Percentiles rank a stretch among this genome's conserved stretches.
These are phyloP conservation scores for Lipophrys pholis DNA, from an alignment of 2,113 vertebrate genomes.

Conservation along the genomic window DNA sequence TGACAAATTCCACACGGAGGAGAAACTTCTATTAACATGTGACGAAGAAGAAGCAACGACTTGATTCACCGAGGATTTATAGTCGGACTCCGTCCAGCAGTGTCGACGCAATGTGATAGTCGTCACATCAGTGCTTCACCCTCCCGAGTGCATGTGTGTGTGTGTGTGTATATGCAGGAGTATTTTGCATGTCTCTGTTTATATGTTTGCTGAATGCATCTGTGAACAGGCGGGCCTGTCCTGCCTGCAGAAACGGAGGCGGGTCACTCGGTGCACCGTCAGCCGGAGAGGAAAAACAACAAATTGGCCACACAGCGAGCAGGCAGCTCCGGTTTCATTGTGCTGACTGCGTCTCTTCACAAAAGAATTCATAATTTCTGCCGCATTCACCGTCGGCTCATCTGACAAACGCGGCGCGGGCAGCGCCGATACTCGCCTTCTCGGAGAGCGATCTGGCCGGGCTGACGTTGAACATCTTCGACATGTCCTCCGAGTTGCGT, in stretches of 20 bases:
- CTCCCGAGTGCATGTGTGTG: slow-evolving; percentile 4
- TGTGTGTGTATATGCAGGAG: slow-evolving; percentile 13
- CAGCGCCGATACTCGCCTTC: slow-evolving; percentile 49
- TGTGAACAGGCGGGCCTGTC: not conserved
- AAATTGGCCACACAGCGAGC: slow-evolving; percentile 11
- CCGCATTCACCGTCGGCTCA: slow-evolving; percentile 21
- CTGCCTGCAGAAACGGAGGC: not conserved
- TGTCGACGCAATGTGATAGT: slow-evolving; percentile 63
- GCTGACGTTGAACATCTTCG: slow-evolving; percentile 95
- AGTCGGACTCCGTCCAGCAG: slow-evolving; percentile 36
- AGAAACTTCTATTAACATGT: not conserved
- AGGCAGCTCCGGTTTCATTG: slow-evolving; percentile 46
- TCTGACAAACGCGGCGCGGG: slow-evolving; percentile 11
- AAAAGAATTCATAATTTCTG: slow-evolving; percentile 35
- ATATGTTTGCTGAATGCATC: slow-evolving; percentile 9
- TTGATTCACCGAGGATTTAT: slow-evolving; percentile 26
- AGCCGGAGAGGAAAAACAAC: slow-evolving; percentile 4
- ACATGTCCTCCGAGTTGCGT: slow-evolving; percentile 99
- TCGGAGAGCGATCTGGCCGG: slow-evolving; percentile 76
- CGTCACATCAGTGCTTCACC: slow-evolving; percentile 61
- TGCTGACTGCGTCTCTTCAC: slow-evolving; percentile 36
- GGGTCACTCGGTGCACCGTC: slow-evolving; percentile 43
- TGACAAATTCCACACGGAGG: not conserved
- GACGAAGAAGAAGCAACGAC: slow-evolving; percentile 18
- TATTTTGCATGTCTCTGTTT: slow-evolving; percentile 43